Base-by-base conservation (phyloP, 2,113 vertebrate genomes). In the Riparia riparia region DNA sequence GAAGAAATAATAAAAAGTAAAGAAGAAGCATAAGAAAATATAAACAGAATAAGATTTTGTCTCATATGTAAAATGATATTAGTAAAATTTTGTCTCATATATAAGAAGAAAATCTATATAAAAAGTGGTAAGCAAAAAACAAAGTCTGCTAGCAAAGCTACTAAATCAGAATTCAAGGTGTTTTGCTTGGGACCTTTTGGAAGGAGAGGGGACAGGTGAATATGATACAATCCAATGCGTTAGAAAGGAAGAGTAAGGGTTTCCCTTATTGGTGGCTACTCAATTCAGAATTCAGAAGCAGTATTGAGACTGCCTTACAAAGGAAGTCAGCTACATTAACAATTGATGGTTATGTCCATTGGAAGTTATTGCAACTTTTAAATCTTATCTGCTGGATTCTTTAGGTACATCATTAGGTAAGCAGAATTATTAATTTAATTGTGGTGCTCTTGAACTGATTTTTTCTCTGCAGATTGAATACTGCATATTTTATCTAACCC, bases 131-230 rank as follows among this genome's bases (percentile, higher is more conserved):
- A 78, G 39, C 6, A 74, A 66, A 73, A 89, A 50, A 0, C 5
- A 26, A 41, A 37, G 15, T 8, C 14, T 64, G 4, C 31, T 81
- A 51, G 7, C 6, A 77, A 68, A 77, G 2, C 5, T 66, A 47
- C n/a, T 53, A 56, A 66, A 32, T 51, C 17, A 73, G 17, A 88
- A 80, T 60, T 64, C 29, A 63, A 64, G 3, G 8, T 45, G 19
- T 11, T 79, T 41, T 26, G 2, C 37, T 39, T 16, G 5, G 7
- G 3, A 21, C 17, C 70, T 54, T 70, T 58, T 25, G 6, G 3
- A 6, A 44, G 12, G 14, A 31, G 8, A 0, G 8, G 2, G 4
- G 1, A 16, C 8, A 14, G 6, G 1, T 12, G 1, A 14, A 6
- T 58, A 65, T 51, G 14, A 39, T 44, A 10, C 16, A 28, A 63